These are phyloP conservation scores for Paratilapia polleni DNA, from an alignment of 2,113 vertebrate genomes.

Conservation along the genomic window DNA sequence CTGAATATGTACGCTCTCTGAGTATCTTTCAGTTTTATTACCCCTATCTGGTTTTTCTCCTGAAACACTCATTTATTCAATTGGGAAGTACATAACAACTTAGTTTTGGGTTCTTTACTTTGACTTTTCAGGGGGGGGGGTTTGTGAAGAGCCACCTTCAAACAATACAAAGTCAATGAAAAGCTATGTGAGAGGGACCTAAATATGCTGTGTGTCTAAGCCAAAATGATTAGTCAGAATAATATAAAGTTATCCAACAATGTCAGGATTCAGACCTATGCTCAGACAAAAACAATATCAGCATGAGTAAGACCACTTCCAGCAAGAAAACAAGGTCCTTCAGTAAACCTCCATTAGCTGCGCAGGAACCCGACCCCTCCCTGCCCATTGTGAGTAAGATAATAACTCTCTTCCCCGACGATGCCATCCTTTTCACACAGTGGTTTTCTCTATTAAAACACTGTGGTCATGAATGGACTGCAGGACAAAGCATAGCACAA, in stretches of 20 bases:
- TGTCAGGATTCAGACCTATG: fast-evolving
- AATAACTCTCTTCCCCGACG: slow-evolving; percentile 7
- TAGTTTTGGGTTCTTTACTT: too few relatives aligned
- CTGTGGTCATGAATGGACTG: neutral
- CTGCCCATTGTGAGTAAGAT: slow-evolving; percentile 13
- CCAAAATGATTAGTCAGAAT: neutral
- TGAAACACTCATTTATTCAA: too few relatives aligned
- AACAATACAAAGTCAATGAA: neutral
- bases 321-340: neutral
- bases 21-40: too few relatives aligned
- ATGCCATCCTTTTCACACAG: neutral
- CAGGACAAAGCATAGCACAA: slow-evolving; percentile 10
- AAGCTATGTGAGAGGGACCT: fast-evolving
- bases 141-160: neutral
- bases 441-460: slow-evolving; percentile 13
- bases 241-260: fast-evolving
- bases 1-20: too few relatives aligned
- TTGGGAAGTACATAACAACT: too few relatives aligned
- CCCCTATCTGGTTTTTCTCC: too few relatives aligned
- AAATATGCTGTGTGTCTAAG: neutral
- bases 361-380: slow-evolving; percentile 5
- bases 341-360: neutral
- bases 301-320: neutral
- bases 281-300: neutral
- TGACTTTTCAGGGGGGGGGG: too few relatives aligned